Evolutionary conservation across 2,797 vertebrate genomes (phyloP).

Genomic region (Eulemur rubriventer): DNA sequence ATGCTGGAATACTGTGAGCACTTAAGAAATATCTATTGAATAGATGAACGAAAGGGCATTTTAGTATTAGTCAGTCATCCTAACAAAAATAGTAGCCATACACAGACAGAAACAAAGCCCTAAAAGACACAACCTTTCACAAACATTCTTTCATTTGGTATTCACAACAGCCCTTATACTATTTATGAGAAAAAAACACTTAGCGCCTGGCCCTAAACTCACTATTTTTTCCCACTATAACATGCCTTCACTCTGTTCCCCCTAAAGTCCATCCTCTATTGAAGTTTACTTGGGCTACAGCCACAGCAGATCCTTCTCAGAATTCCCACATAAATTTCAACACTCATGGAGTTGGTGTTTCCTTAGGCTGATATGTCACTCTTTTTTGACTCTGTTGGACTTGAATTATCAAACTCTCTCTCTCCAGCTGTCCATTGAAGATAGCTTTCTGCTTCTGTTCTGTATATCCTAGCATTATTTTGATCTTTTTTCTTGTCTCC

Average conservation of each 20-base stretch:
- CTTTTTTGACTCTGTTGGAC: not conserved
- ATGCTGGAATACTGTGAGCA: not conserved
- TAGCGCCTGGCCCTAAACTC: not conserved
- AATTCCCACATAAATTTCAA: not conserved
- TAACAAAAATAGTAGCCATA: slow-evolving; percentile 9
- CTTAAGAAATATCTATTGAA: not conserved
- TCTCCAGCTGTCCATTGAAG: not conserved
- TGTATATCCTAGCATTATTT: not conserved
- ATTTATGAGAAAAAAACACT: not conserved
- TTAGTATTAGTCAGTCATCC: not conserved
- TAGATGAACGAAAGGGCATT: not conserved
- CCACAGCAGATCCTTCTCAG: not conserved
- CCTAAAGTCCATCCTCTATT: not conserved
- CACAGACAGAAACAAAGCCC: not conserved
- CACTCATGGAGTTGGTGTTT: not conserved
- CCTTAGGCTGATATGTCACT: not conserved
- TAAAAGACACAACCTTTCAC: not conserved
- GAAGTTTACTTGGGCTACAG: not conserved
- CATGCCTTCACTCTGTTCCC: not conserved
- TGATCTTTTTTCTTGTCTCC: not conserved
- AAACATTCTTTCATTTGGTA: not conserved
- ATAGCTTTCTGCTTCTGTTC: not conserved
- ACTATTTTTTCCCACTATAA: not conserved
- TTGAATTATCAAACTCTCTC: not conserved
- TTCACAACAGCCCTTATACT: not conserved